Conservation (phyloP, 1,140 invertebrate genomes). For the Homarus americanus region DNA sequence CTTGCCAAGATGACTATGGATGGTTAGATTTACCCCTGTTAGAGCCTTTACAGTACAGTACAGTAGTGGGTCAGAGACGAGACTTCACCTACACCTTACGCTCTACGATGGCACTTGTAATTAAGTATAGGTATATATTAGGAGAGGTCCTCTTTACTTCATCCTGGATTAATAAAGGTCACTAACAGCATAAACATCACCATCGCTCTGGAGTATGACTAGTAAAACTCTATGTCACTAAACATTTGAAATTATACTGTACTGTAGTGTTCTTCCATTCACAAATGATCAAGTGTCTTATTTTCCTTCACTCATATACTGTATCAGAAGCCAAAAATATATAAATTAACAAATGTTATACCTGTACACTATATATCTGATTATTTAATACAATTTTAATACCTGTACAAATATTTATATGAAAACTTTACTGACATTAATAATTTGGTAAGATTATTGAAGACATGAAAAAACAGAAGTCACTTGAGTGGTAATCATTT, state of each 20-base stretch:
- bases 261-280: not conserved
- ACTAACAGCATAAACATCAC: slow-evolving; percentile 22
- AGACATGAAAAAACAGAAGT: not conserved
- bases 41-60: not conserved
- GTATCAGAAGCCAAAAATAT: not conserved
- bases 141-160: not conserved
- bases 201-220: slow-evolving; percentile 42
- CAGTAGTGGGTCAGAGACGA: not conserved
- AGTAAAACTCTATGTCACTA: slow-evolving; percentile 37
- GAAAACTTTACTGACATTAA: not conserved
- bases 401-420: not conserved
- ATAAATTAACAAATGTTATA: no score
- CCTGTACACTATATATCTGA: not conserved
- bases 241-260: slow-evolving; percentile 18
- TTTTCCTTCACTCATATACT: slow-evolving; percentile 2
- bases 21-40: slow-evolving; percentile 14
- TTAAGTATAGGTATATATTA: not conserved
- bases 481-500: slow-evolving; percentile 16
- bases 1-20: slow-evolving; percentile 43
- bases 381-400: not conserved
- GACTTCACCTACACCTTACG: not conserved
- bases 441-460: not conserved
- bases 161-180: slow-evolving; percentile 7
- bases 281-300: slow-evolving; percentile 1
- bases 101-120: not conserved